Conservation (phyloP, 2,888 invertebrate genomes). For the Caenorhabditis sp. region DNA sequence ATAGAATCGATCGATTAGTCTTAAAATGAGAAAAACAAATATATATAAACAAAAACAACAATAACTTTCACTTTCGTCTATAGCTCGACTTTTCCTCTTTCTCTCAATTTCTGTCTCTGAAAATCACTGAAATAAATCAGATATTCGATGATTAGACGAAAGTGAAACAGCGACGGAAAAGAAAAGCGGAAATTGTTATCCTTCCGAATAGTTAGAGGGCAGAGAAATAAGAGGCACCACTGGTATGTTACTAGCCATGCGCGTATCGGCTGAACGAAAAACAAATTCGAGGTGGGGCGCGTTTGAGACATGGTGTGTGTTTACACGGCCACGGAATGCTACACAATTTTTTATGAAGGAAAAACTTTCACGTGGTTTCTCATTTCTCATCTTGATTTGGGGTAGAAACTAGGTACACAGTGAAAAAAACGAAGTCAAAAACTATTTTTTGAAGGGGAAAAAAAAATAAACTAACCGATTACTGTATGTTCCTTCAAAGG, state of each 20-base stretch:
- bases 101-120: too few relatives aligned
- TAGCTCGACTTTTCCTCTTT: too few relatives aligned
- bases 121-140: too few relatives aligned
- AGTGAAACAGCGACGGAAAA: not conserved
- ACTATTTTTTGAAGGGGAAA: too few relatives aligned
- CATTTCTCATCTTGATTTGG: not conserved
- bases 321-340: not conserved
- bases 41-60: too few relatives aligned
- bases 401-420: too few relatives aligned
- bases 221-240: constrained; percentile 2
- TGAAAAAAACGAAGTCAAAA: too few relatives aligned
- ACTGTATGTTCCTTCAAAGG: too few relatives aligned
- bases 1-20: not conserved
- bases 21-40: too few relatives aligned
- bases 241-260: not conserved
- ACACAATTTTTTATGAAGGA: not conserved
- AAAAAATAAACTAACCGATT: too few relatives aligned
- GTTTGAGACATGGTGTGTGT: not conserved
- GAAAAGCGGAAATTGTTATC: too few relatives aligned
- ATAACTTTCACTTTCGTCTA: too few relatives aligned
- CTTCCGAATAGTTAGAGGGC: not conserved
- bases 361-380: not conserved
- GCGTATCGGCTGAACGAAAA: not conserved
- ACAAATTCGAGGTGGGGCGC: constrained; percentile 1
- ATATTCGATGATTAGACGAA: not conserved